Base-by-base conservation (phyloP, 1,140 invertebrate genomes). In the Agraylea sexmaculata region DNA sequence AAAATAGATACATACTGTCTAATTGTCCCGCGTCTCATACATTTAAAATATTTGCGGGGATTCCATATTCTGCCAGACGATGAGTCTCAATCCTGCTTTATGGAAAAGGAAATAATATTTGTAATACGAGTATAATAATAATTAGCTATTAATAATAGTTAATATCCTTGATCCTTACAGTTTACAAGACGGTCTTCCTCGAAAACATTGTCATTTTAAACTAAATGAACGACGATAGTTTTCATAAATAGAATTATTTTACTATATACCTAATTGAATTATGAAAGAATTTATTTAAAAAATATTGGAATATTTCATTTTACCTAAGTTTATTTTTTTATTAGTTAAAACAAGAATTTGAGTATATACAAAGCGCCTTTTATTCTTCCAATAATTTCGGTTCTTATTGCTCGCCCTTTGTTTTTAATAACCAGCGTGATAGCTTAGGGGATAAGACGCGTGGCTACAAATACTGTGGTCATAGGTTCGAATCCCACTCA, bases 21-120 rank as follows among this genome's bases (percentile, higher is more conserved):
- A 36, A 57, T 62, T 43, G 58, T 64, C 13, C 54, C 47, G 28
- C 47, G 55, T 3, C 42, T 60, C 17, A 64, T 62, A 40, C n/a
- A 8, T 27, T 8, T n/a, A 27, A 27, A 8, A 27, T 8, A n/a
- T 27, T 27, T 27, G n/a, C 8, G 8, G 25, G 25, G n/a, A 27
- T n/a, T 27, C 25, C n/a, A 10, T 27, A 27, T 27, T 10, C 8
- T 10, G n/a, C 25, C n/a, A 8, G 8, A 27, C 8, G 8, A 8
- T 10, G n/a, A 8, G n/a, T 27, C 25, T 27, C n/a, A 10, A 10
- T 10, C 8, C n/a, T 10, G 8, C 25, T n/a, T 27, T 10, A 27
- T 10, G n/a, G n/a, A n/a, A 10, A 27, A 10, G 8, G 8, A 27
- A 11, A 7, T 6, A 3, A 28, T n/a, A 20, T 11, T 12, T 37